These are phyloP conservation scores for Rhinichthys klamathensis DNA, from an alignment of 2,113 vertebrate genomes.

Conservation along the genomic window DNA sequence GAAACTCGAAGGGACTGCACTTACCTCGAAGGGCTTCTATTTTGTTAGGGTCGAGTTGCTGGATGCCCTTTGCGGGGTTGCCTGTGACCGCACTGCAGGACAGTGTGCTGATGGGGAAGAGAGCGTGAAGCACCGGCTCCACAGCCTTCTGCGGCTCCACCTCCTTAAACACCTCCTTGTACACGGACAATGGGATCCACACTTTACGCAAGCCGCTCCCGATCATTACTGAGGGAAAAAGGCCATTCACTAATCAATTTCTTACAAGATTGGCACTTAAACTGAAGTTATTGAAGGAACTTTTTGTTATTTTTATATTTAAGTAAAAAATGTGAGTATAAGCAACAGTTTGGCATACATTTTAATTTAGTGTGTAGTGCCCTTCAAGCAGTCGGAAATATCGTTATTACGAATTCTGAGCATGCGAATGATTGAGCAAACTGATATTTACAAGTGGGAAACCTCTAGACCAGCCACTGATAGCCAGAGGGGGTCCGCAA, in stretches of 20 bases:
- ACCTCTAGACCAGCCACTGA: too few relatives aligned
- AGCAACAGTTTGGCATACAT: background rate
- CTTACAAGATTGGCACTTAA: background rate
- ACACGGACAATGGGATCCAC: slow-evolving; percentile 37
- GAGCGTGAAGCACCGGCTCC: slow-evolving; percentile 27
- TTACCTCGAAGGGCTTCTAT: slow-evolving; percentile 54
- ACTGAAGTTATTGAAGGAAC: background rate
- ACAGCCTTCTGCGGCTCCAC: slow-evolving; percentile 43
- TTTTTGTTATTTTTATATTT: too few relatives aligned
- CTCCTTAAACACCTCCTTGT: slow-evolving; percentile 47
- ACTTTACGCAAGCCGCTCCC: slow-evolving; percentile 49
- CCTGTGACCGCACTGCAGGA: slow-evolving; percentile 35
- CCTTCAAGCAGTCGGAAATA: background rate
- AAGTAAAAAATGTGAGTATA: background rate
- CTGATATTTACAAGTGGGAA: background rate
- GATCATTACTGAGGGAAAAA: slow-evolving; percentile 45
- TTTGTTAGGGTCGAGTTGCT: slow-evolving; percentile 48
- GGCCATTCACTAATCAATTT: background rate
- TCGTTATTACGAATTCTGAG: background rate
- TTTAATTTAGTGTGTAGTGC: background rate
- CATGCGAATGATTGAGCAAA: background rate
- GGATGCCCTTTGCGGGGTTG: slow-evolving; percentile 11
- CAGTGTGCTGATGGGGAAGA: slow-evolving; percentile 43
- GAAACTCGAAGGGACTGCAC: background rate
- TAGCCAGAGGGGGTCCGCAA: too few relatives aligned